phyloP scores from a whole-genome alignment of 2,113 vertebrate genomes.

The Semnornis frantzii region DNA sequence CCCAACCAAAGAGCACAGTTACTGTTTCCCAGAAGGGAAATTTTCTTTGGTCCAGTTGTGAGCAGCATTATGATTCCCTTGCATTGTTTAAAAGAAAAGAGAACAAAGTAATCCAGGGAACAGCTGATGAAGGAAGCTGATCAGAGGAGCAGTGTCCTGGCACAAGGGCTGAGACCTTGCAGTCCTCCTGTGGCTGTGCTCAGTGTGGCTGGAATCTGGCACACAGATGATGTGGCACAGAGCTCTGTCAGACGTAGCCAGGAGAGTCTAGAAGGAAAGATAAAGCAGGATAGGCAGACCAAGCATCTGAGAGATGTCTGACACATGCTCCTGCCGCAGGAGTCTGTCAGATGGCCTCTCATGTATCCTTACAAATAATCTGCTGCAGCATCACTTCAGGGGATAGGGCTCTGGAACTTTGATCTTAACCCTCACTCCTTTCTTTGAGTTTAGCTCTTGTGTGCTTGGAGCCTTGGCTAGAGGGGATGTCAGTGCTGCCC shows the following conservation, averaged over 20 bases:
- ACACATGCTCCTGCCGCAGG: background rate
- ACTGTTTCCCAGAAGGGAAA: conserved; percentile 39
- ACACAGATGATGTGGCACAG: background rate
- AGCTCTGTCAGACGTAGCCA: background rate
- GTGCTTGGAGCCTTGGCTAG: background rate
- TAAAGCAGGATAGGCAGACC: background rate
- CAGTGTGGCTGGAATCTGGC: background rate
- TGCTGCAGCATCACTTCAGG: background rate
- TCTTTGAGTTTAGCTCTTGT: background rate
- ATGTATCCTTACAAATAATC: background rate
- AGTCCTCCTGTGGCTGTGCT: background rate
- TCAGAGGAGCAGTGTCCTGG: background rate
- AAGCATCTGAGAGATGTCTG: background rate
- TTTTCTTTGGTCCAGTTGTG: background rate
- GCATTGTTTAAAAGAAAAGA: background rate
- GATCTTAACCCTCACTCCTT: background rate
- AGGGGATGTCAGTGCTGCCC: background rate
- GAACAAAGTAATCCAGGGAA: background rate
- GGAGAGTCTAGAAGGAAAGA: conserved; percentile 27
- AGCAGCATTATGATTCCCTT: background rate
- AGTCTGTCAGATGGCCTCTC: background rate
- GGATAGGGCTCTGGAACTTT: background rate
- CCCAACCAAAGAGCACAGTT: background rate
- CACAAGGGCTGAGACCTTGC: background rate
- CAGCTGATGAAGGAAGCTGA: background rate